phyloP scores from a whole-genome alignment of 2,888 invertebrate genomes.

The Lasioglossum pauxillum region DNA sequence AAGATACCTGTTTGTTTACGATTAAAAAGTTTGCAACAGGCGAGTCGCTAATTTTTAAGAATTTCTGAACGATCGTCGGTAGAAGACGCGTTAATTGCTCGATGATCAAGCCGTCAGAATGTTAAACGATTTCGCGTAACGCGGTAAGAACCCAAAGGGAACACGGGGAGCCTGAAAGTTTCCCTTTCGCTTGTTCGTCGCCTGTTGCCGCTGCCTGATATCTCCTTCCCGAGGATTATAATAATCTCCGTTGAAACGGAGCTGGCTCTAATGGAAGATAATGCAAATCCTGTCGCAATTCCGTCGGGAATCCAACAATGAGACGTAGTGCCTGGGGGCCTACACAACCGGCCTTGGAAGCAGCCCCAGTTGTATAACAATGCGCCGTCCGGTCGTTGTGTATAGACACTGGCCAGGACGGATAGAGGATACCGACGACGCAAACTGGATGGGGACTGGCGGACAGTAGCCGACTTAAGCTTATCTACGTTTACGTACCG shows the following conservation, averaged over 20 bases:
- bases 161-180: not conserved
- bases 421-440: constrained; percentile 44
- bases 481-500: constrained; percentile 65
- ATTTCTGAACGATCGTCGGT: too few species aligned
- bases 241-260: constrained; percentile 59
- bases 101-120: not conserved
- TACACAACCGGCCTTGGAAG: constrained; percentile 43
- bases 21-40: too few species aligned
- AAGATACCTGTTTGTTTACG: not conserved
- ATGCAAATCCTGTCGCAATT: constrained; percentile 65
- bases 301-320: constrained; percentile 66
- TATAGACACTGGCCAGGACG: constrained; percentile 43
- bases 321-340: constrained; percentile 62
- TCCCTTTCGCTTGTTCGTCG: not conserved
- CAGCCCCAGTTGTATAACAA: constrained; percentile 51
- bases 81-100: not conserved
- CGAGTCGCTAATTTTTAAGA: too few species aligned
- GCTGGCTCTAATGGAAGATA: constrained; percentile 61
- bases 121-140: not conserved
- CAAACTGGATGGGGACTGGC: constrained; percentile 40
- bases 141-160: not conserved
- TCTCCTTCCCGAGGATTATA: constrained; percentile 42
- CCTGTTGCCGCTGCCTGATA: constrained; percentile 9
- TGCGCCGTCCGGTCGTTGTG: constrained; percentile 27
- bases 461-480: constrained; percentile 63